Conservation (phyloP, 2,797 vertebrate genomes). For the Lepilemur septentrionalis region DNA sequence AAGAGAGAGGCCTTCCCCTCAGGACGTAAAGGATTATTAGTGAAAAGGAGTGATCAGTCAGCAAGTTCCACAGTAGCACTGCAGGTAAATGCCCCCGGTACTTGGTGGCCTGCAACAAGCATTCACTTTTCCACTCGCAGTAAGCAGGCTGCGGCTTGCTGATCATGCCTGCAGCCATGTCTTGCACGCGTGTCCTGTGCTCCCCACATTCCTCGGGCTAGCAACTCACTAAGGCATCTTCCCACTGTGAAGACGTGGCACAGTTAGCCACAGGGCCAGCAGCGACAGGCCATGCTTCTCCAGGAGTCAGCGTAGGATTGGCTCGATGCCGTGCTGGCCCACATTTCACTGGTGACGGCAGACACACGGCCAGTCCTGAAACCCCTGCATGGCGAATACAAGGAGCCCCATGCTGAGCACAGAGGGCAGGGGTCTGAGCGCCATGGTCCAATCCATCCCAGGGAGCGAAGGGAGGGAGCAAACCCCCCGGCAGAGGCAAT, state of each 20-base stretch:
- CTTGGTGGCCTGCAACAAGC: neutral
- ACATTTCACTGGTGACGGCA: neutral
- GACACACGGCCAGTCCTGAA: neutral
- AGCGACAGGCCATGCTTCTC: neutral
- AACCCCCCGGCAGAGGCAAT: neutral
- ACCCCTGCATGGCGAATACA: neutral
- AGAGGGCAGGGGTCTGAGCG: neutral
- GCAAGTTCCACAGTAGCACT: neutral
- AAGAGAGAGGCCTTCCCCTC: neutral
- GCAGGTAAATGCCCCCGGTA: neutral
- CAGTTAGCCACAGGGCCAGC: no score
- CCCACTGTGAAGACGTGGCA: neutral
- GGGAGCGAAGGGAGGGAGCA: neutral
- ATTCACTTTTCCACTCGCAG: neutral
- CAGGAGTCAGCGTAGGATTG: neutral
- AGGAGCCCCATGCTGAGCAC: neutral
- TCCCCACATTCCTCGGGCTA: neutral
- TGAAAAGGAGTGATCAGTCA: neutral
- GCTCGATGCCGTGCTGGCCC: no score
- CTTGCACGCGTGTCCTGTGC: neutral
- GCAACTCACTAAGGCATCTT: neutral
- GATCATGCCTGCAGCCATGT: neutral
- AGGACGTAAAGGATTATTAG: neutral
- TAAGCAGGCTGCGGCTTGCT: neutral
- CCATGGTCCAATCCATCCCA: neutral